These are phyloP conservation scores for Microcaecilia unicolor DNA, from an alignment of 2,797 vertebrate species.

Conservation along the genomic window DNA sequence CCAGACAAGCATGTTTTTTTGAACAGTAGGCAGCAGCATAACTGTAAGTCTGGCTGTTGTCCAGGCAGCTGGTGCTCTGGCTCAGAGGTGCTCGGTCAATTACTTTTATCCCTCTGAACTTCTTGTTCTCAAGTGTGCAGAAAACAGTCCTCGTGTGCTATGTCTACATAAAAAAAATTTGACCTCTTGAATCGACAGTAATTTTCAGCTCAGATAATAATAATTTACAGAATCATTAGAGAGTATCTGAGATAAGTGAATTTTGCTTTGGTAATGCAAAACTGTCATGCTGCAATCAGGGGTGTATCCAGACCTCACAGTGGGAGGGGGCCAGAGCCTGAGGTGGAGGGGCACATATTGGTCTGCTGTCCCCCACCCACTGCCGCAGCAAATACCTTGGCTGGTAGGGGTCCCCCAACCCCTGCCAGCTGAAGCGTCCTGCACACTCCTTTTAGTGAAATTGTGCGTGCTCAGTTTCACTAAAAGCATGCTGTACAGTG, in stretches of 20 bases:
- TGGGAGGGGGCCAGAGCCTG: no score
- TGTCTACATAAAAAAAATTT: constrained; percentile 4
- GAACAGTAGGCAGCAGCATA: neutral
- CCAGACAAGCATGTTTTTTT: neutral
- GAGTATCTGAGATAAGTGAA: constrained; percentile 5
- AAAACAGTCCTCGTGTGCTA: neutral
- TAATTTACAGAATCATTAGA: constrained; percentile 8
- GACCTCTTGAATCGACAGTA: neutral
- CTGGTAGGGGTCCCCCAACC: no score
- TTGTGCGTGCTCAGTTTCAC: no score
- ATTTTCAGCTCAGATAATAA: constrained; percentile 17
- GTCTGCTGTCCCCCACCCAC: no score
- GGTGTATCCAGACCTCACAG: no score
- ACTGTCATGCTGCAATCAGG: no score
- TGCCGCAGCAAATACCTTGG: no score
- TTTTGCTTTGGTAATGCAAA: no score
- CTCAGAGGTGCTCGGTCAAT: neutral
- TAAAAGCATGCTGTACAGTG: no score
- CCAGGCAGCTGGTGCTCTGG: neutral
- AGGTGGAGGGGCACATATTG: no score
- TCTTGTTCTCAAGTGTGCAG: constrained; percentile 11
- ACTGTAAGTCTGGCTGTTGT: neutral
- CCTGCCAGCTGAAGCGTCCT: no score
- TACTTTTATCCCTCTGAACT: neutral
- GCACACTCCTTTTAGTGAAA: no score